Evolutionary conservation across 35 echinoderm and acorn worm species (phyloP), one percentile per base, ranked within the genome.

Genomic region (Heliocidaris erythrogramma): DNA sequence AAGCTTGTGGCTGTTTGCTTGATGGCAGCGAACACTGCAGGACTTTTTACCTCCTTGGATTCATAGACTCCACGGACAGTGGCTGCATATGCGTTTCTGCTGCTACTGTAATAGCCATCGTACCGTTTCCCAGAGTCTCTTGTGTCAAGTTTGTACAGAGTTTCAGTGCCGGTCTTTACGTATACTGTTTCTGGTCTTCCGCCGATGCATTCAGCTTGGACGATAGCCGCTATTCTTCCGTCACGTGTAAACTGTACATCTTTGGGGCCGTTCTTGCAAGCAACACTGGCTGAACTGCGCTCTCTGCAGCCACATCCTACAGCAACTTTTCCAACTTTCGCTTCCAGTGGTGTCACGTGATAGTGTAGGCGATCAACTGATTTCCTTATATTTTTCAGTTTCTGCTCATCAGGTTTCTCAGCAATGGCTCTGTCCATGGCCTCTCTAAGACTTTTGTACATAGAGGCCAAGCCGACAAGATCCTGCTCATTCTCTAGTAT

Each of bases 401-500:
- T 27, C 14, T 92, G 17, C 91, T 52, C 29, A 59, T 92, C 91
- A 12, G 91, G 91, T 30, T 92, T 92, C 9, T 92, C 91, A 30
- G 91, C 47, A 13, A 92, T 52, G 2, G 91, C 18, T 59, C 91
- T 49, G 30, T 92, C 91, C 91, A 92, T 92, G n/a, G 91, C 91
- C 48, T 92, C 48, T 30, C 29, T 32, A 24, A 92, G 50, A 30
- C 49, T 59, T 48, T 59, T 92, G 91, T 92, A 92, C 49, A 92
- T 92, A 13, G 91, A 92, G 29, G 49, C 16, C 49, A 59, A 14
- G 16, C 91, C 91, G 18, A 52, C 47, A 92, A 53, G 91, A 92
- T 92, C 91, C 29, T 59, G 17, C 48, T 49, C 49, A 59, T 92
- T 92, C 27, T 92, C 91, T 4, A 92, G 24, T 5, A 92, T 30